These are phyloP conservation scores for Stigmatopora nigra DNA, from an alignment of 2,113 vertebrate genomes.

Conservation along the genomic window DNA sequence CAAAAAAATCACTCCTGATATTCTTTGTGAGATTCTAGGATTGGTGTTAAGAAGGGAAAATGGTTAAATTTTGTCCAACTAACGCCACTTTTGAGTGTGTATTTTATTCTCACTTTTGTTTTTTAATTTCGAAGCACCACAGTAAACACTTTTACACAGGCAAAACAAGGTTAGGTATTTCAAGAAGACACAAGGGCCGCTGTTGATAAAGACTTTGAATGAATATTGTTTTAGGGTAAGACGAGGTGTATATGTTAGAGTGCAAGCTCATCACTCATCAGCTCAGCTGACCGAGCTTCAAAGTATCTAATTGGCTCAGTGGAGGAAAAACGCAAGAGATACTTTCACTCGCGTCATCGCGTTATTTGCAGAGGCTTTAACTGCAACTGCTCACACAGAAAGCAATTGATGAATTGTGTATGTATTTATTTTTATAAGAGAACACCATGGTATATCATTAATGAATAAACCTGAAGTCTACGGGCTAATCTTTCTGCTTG, in stretches of 20 bases:
- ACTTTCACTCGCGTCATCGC: constrained; percentile 23
- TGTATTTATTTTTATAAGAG: constrained; percentile 2
- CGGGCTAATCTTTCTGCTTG: constrained; percentile 12
- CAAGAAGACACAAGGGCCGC: constrained; percentile 3
- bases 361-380: constrained; percentile 23
- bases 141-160: background rate
- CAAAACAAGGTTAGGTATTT: background rate
- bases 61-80: background rate
- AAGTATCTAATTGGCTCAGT: constrained; percentile 38
- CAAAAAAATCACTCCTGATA: too few species aligned
- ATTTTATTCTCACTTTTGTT: background rate
- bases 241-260: constrained; percentile 41
- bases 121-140: constrained; percentile 3
- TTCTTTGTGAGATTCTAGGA: too few species aligned
- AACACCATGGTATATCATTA: constrained; percentile 21
- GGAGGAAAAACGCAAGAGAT: constrained; percentile 26
- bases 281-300: constrained; percentile 21
- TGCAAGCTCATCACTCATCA: constrained; percentile 45
- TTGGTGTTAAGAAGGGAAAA: too few species aligned
- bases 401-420: constrained; percentile 1
- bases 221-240: constrained; percentile 37
- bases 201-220: constrained; percentile 25
- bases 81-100: background rate
- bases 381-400: constrained; percentile 15
- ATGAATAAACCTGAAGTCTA: constrained; percentile 28